Evolutionary conservation across 2,888 invertebrate genomes (phyloP).

Genomic region (Chrysotoxum bicinctum): DNA sequence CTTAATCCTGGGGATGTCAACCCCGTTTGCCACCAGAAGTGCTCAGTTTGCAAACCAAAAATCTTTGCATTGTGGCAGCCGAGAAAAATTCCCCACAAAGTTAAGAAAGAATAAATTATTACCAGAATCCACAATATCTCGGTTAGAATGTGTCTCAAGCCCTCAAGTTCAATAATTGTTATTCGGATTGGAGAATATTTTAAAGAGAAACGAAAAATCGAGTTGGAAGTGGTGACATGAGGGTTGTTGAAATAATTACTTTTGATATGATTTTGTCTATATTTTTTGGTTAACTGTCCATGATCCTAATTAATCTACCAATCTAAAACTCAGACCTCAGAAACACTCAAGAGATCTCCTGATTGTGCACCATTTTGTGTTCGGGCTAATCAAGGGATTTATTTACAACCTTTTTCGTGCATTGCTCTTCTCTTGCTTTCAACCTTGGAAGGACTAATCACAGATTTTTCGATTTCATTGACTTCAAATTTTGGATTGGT

Average conservation of each 20-base stretch:
- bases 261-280: too few species aligned
- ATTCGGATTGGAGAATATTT: not conserved
- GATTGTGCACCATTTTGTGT: too few species aligned
- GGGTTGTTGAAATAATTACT: too few species aligned
- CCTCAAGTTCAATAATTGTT: not conserved
- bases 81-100: constrained; percentile 7
- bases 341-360: too few species aligned
- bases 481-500: not conserved
- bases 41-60: not conserved
- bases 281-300: too few species aligned
- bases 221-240: not conserved
- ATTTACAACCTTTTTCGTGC: too few species aligned
- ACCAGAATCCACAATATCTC: not conserved
- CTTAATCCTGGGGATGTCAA: constrained; percentile 20
- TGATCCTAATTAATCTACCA: too few species aligned
- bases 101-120: constrained; percentile 11
- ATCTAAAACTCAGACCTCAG: too few species aligned
- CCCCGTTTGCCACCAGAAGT: constrained; percentile 9
- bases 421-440: not conserved
- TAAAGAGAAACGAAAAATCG: not conserved
- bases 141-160: not conserved
- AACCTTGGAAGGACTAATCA: not conserved
- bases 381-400: too few species aligned
- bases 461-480: not conserved
- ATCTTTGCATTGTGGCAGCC: constrained; percentile 3